Base-by-base conservation (phyloP, 2,113 vertebrate species). In the Centrocercus urophasianus region DNA sequence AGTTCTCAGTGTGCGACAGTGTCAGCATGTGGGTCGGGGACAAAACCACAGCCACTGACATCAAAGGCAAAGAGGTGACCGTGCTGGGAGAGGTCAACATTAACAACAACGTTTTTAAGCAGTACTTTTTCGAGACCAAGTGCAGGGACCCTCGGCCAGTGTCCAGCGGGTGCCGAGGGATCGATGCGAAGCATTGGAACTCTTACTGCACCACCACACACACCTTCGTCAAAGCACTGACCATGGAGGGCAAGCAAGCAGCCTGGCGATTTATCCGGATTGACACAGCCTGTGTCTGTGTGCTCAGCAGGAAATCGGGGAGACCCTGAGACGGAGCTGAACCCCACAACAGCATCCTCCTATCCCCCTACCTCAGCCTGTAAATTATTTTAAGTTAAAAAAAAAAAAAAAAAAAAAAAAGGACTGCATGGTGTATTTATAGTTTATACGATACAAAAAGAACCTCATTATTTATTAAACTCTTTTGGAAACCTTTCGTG, bases 381-480 rank as follows among this genome's bases (percentile, higher is more conserved):
- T 99, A 98, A 99, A 98, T 98, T 99, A 98, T 99, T 99, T 98
- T 99, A 99, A 99, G 97, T 99, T 99, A 99, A 99, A 98, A 18
- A 48, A 47, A 43, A 43, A 43, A 47, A 43, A 47, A 43, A 43
- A 43, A 24, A 22, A 48, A 48, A 50, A 54, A 54, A 96, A 98
- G 97, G 98, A 99, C 98, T 98, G 98, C 98, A 99, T 99, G 98
- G 98, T 98, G 98, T 99, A 99, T 99, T 99, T 99, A 99, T 99
- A 98, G 98, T 99, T 99, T 99, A 99, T 99, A 99, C 98, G 98
- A 97, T 98, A 98, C 98, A 96, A 97, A 98, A 97, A 96, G 98
- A 89, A 95, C 97, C 92, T 96, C 94, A 69, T 98, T 98, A 98
- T 98, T 98, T 98, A 98, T 98, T 98, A 98, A 98, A 98, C 96